These are phyloP conservation scores for Atlantisia rogersi DNA, from an alignment of 2,113 vertebrate genomes.

Conservation along the genomic window DNA sequence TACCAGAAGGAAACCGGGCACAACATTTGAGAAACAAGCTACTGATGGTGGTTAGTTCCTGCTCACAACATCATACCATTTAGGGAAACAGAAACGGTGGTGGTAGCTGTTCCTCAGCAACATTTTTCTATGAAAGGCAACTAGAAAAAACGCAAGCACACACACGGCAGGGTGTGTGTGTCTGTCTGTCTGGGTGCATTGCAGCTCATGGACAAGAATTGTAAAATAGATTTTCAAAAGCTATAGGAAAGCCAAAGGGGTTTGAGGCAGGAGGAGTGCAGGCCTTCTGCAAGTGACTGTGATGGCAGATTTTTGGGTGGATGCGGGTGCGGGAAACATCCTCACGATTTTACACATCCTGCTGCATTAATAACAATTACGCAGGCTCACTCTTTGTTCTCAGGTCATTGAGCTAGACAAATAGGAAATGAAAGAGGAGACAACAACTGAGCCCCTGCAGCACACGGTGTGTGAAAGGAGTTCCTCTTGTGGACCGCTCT, in stretches of 20 bases:
- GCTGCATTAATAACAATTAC: not conserved
- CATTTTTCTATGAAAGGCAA: not conserved
- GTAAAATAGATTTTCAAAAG: not conserved
- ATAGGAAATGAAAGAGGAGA: not conserved
- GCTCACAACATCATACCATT: not conserved
- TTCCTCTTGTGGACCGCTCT: not conserved
- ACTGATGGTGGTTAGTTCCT: not conserved
- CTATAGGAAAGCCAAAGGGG: not conserved
- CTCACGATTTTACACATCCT: not conserved
- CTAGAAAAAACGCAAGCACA: not conserved
- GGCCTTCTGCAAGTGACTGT: not conserved
- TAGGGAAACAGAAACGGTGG: not conserved
- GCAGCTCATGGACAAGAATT: not conserved
- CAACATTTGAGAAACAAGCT: not conserved
- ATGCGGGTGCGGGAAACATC: not conserved
- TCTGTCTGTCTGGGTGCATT: rapidly evolving
- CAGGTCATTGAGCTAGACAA: not conserved
- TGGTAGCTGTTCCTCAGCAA: not conserved
- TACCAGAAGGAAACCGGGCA: not conserved
- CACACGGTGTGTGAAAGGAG: not conserved
- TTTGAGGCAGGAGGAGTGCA: not conserved
- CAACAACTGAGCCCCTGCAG: not conserved
- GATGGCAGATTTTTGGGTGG: conserved; percentile 15
- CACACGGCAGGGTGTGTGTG: no score
- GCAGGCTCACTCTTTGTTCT: not conserved